A percentile compares a stretch with the other conserved stretches of the same genome.
Evolutionary conservation across 2,113 vertebrate genomes (phyloP).

Genomic region (Setophaga coronata): DNA sequence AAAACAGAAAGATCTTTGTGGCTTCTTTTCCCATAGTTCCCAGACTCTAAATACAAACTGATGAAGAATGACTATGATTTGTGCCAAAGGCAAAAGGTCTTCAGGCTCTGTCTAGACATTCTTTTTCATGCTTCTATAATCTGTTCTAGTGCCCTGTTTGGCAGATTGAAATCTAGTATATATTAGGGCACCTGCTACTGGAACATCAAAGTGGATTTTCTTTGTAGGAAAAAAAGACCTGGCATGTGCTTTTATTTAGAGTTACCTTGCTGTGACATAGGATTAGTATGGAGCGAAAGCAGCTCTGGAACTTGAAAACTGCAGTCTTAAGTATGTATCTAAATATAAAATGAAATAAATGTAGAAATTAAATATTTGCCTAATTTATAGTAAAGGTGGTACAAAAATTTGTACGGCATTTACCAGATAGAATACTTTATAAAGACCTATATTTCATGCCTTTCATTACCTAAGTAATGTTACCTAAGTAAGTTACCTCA

Average conservation of each 20-base stretch:
- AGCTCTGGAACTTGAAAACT: background rate
- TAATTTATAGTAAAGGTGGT: background rate
- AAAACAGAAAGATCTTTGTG: background rate
- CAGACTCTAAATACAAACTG: background rate
- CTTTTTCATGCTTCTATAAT: background rate
- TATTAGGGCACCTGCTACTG: background rate
- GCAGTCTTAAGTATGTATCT: background rate
- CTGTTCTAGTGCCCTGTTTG: background rate
- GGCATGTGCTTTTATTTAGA: background rate
- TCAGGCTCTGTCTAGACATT: background rate
- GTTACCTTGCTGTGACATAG: background rate
- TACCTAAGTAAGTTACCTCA: background rate
- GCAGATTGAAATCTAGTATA: background rate
- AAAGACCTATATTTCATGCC: background rate
- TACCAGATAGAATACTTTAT: background rate
- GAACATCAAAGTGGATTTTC: background rate
- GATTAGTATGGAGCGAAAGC: background rate
- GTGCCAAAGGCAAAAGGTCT: background rate
- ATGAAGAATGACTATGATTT: background rate
- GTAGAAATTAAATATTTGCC: background rate
- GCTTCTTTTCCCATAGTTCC: background rate
- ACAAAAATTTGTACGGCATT: background rate
- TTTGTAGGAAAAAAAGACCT: background rate
- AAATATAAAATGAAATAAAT: background rate
- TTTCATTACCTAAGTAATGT: background rate